Evolutionary conservation across 2,797 vertebrate genomes (phyloP).

Genomic region (Cynopterus sphinx): DNA sequence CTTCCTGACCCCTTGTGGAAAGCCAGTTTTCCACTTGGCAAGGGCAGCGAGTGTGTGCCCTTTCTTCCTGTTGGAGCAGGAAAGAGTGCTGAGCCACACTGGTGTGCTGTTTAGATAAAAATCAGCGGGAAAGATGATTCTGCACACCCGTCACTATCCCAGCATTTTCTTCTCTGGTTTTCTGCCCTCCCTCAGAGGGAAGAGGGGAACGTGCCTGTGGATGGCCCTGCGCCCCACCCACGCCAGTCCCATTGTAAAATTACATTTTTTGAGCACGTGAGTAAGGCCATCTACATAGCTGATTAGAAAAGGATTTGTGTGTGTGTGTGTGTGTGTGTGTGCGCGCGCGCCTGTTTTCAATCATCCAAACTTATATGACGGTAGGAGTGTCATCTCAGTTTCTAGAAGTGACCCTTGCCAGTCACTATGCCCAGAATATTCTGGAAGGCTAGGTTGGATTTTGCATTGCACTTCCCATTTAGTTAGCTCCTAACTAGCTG

Average conservation of each 20-base stretch:
- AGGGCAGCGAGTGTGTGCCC: neutral
- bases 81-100: neutral
- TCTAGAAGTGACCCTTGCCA: neutral
- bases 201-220: no score
- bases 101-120: slow-evolving; percentile 1
- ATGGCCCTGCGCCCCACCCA: accelerated
- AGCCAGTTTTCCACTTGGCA: neutral
- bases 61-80: slow-evolving; percentile 38
- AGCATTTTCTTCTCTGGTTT: neutral
- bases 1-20: slow-evolving; percentile 41
- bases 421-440: accelerated
- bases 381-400: neutral
- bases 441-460: neutral
- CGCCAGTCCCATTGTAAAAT: neutral
- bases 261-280: neutral
- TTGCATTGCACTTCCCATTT: neutral
- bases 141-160: neutral
- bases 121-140: neutral
- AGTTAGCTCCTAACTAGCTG: neutral
- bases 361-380: neutral
- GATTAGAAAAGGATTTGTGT: neutral
- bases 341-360: neutral
- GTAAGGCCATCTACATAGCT: accelerated
- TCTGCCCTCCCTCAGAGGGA: neutral
- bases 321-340: no score